phyloP scores from a whole-genome alignment of 2,797 vertebrate species.

The Hyperoplus immaculatus region DNA sequence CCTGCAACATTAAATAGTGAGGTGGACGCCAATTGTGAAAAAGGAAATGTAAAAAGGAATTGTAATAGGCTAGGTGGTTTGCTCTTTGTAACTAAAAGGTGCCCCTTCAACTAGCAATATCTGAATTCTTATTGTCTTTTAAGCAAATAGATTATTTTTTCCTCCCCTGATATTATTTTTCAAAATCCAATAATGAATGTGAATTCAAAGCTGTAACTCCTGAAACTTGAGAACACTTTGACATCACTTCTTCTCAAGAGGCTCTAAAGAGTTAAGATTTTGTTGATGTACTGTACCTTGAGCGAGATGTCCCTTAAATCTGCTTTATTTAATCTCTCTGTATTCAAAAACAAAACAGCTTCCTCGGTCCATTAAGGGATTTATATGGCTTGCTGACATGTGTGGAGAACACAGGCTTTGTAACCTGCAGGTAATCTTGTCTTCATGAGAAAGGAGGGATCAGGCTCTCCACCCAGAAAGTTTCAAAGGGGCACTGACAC shows the following conservation, averaged over 20 bases:
- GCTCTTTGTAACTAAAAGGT: not conserved
- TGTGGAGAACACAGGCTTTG: constrained; percentile 81
- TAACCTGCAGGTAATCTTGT: constrained; percentile 82
- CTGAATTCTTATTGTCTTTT: not conserved
- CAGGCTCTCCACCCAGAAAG: constrained; percentile 36
- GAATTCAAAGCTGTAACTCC: not conserved
- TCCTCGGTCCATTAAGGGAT: constrained; percentile 85
- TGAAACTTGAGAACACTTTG: not conserved
- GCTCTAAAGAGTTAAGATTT: not conserved
- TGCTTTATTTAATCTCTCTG: constrained; percentile 53
- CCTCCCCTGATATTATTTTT: not conserved
- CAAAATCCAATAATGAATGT: not conserved
- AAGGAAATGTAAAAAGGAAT: not conserved
- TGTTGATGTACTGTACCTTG: not conserved
- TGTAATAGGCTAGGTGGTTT: not conserved
- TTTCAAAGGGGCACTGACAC: constrained; percentile 12
- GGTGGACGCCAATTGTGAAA: not conserved
- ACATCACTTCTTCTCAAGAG: not conserved
- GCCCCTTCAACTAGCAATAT: not conserved
- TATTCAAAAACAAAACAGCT: constrained; percentile 75
- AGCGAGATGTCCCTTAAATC: not conserved
- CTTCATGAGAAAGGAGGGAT: constrained; percentile 83
- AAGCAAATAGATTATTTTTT: not conserved
- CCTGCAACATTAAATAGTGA: not conserved
- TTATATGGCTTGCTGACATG: constrained; percentile 81